phyloP scores from a whole-genome alignment of 2,797 vertebrate genomes.

The Lerista edwardsae region DNA sequence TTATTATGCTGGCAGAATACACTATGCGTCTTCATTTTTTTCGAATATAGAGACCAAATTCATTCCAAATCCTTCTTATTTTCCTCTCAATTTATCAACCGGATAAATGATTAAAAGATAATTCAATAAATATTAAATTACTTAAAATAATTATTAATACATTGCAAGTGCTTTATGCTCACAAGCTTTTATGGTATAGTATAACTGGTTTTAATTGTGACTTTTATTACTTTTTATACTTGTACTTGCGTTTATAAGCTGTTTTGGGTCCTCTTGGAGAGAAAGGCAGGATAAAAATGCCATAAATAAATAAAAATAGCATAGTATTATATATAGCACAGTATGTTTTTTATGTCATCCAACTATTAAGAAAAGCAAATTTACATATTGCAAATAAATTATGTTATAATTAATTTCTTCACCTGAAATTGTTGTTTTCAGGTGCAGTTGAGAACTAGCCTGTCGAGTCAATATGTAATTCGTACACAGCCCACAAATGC shows the following conservation, averaged over 20 bases:
- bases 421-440: conserved; percentile 69
- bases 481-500: conserved; percentile 94
- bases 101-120: no score
- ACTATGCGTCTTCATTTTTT: background rate
- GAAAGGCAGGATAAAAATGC: no score
- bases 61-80: background rate
- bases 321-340: background rate
- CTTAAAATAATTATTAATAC: background rate
- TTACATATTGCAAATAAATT: background rate
- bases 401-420: background rate
- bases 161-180: background rate
- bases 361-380: background rate
- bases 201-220: no score
- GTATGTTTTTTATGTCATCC: background rate
- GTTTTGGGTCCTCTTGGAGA: no score
- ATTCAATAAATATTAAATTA: no score
- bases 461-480: conserved; percentile 96
- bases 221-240: no score
- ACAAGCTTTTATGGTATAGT: no score
- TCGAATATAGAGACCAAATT: background rate
- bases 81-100: background rate
- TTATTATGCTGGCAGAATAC: background rate
- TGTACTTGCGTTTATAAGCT: no score
- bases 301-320: no score
- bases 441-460: conserved; percentile 89